Conservation (phyloP, 1,140 invertebrate species). For the Stegodyphus dumicola region DNA sequence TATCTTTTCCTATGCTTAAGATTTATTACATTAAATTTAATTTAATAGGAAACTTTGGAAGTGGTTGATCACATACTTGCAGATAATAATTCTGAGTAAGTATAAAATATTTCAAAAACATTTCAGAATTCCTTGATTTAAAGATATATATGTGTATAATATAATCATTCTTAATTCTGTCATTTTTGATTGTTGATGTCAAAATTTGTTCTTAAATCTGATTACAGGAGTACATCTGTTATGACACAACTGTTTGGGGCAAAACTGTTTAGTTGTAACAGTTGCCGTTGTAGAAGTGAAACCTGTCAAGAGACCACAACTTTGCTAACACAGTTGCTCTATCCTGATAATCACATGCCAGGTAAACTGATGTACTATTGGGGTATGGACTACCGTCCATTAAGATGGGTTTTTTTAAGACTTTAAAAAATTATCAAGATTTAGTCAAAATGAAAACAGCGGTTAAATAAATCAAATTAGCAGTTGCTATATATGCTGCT, state of each 20-base stretch:
- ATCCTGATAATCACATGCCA: slow-evolving; percentile 65
- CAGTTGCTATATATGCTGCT: too few species aligned
- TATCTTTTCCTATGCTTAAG: too few species aligned
- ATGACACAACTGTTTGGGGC: slow-evolving; percentile 63
- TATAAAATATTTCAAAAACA: not conserved
- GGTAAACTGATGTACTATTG: not conserved
- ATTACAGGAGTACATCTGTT: slow-evolving; percentile 57
- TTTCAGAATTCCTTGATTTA: not conserved
- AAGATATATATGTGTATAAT: not conserved
- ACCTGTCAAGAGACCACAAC: slow-evolving; percentile 66
- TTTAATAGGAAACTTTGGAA: slow-evolving; percentile 54
- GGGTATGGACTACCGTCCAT: too few species aligned
- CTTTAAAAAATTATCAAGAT: too few species aligned
- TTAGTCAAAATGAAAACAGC: too few species aligned
- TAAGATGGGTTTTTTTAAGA: too few species aligned
- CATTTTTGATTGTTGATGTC: not conserved
- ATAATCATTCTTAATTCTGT: not conserved
- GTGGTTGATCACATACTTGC: slow-evolving; percentile 22
- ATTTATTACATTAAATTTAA: not conserved
- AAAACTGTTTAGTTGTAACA: slow-evolving; percentile 59
- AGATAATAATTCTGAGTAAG: slow-evolving; percentile 52
- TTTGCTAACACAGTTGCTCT: slow-evolving; percentile 68
- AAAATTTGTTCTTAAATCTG: not conserved
- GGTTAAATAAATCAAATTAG: too few species aligned
- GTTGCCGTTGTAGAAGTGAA: slow-evolving; percentile 68